Evolutionary conservation across 1,140 invertebrate genomes (phyloP).

Genomic region (Drosophila kepulauana): DNA sequence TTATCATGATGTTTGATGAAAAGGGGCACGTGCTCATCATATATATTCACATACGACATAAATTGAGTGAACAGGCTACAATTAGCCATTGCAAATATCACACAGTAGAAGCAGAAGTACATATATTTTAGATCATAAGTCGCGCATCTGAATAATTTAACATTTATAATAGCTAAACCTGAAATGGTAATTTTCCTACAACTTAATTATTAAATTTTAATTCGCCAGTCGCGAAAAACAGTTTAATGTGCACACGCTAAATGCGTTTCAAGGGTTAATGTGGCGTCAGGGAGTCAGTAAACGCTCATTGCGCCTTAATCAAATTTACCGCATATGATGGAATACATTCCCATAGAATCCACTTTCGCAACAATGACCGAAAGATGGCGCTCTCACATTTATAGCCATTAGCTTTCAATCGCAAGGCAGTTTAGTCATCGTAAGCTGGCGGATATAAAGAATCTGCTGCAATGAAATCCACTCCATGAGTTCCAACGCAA

Average conservation of each 20-base stretch:
- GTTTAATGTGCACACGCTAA: background rate
- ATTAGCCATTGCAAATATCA: background rate
- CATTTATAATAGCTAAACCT: background rate
- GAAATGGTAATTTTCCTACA: background rate
- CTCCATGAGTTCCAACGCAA: background rate
- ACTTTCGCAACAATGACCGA: background rate
- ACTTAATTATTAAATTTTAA: background rate
- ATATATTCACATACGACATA: conserved; percentile 1
- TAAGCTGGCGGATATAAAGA: conserved; percentile 4
- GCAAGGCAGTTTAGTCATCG: background rate
- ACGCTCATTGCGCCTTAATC: background rate
- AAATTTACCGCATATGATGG: background rate
- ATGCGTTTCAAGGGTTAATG: conserved; percentile 3
- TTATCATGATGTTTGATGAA: conserved; percentile 61
- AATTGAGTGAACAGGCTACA: conserved; percentile 4
- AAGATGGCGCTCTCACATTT: background rate
- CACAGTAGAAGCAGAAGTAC: background rate
- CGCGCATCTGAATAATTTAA: background rate
- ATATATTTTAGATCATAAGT: background rate
- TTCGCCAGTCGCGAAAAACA: background rate
- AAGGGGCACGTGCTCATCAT: conserved; percentile 67
- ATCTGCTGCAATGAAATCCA: background rate
- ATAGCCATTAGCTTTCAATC: background rate
- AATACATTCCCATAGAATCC: background rate
- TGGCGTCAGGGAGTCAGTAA: background rate